These are phyloP conservation scores for Aphaenogaster ashmeadi DNA, from an alignment of 1,140 invertebrate species.

Conservation along the genomic window DNA sequence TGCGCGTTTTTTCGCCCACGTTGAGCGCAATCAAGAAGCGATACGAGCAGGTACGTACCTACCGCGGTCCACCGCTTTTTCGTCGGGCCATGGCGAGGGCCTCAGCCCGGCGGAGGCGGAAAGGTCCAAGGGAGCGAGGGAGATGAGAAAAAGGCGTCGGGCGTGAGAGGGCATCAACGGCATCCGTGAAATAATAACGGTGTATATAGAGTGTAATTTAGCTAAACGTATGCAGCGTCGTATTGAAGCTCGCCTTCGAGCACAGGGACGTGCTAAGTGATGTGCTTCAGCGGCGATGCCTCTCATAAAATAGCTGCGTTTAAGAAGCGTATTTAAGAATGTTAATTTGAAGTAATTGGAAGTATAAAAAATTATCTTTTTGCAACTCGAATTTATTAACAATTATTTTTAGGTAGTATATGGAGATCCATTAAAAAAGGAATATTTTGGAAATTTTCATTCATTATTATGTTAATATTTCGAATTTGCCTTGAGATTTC, in stretches of 20 bases:
- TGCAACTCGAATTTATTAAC: background rate
- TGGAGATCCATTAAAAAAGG: background rate
- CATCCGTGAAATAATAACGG: slow-evolving; percentile 85
- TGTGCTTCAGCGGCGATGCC: background rate
- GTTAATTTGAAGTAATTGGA: background rate
- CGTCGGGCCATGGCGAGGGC: slow-evolving; percentile 26
- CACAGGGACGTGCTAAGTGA: slow-evolving; percentile 78
- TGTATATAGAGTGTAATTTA: slow-evolving; percentile 86
- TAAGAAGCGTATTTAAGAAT: background rate
- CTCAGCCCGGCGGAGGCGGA: background rate
- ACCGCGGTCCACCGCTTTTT: slow-evolving; percentile 57
- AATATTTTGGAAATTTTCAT: background rate
- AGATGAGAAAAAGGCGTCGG: slow-evolving; percentile 79
- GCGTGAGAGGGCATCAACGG: slow-evolving; percentile 79
- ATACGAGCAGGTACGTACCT: slow-evolving; percentile 61
- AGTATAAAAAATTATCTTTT: background rate
- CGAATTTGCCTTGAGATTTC: background rate
- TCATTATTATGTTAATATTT: background rate
- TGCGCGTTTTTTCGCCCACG: slow-evolving; percentile 54
- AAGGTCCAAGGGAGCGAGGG: slow-evolving; percentile 26
- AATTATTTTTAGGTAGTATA: background rate
- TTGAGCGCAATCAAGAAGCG: slow-evolving; percentile 57
- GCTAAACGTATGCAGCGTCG: slow-evolving; percentile 85
- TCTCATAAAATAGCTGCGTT: background rate
- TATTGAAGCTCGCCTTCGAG: slow-evolving; percentile 77